These are phyloP conservation scores for Drosophila anomalata DNA, from an alignment of 2,888 invertebrate species.

Conservation along the genomic window DNA sequence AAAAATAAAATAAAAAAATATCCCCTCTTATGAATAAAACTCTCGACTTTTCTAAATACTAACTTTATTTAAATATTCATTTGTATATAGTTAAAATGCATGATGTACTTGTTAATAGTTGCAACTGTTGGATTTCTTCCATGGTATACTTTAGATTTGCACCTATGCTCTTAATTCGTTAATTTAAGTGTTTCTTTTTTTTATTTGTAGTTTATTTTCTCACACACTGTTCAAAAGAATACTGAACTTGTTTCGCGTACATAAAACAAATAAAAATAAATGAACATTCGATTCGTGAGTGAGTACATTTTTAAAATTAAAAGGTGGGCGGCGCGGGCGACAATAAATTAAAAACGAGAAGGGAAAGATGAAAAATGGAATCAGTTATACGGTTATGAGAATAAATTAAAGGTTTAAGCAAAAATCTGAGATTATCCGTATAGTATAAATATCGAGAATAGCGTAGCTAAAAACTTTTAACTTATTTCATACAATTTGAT, in stretches of 20 bases:
- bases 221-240: slow-evolving; percentile 42
- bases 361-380: slow-evolving; percentile 25
- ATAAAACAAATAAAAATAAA: slow-evolving; percentile 21
- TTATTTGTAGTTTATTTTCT: slow-evolving; percentile 26
- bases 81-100: slow-evolving; percentile 76
- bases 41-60: slow-evolving; percentile 49
- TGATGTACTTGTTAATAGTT: slow-evolving; percentile 69
- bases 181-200: slow-evolving; percentile 35
- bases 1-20: background rate
- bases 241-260: slow-evolving; percentile 28
- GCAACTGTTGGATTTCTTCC: slow-evolving; percentile 67
- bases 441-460: slow-evolving; percentile 33
- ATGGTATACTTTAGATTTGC: slow-evolving; percentile 67
- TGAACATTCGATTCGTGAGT: slow-evolving; percentile 30
- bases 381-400: slow-evolving; percentile 41
- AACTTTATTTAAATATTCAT: slow-evolving; percentile 75
- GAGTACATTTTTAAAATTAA: slow-evolving; percentile 43
- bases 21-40: background rate
- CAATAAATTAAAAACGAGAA: slow-evolving; percentile 62
- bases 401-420: slow-evolving; percentile 53
- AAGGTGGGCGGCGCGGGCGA: slow-evolving; percentile 48
- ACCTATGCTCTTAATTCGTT: slow-evolving; percentile 58
- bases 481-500: slow-evolving; percentile 58
- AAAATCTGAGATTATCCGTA: slow-evolving; percentile 58
- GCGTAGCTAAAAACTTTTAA: slow-evolving; percentile 47